A percentile compares a stretch with the other conserved stretches of the same genome.
Evolutionary conservation across 2,888 invertebrate genomes (phyloP).

Genomic region (Nebria salina): DNA sequence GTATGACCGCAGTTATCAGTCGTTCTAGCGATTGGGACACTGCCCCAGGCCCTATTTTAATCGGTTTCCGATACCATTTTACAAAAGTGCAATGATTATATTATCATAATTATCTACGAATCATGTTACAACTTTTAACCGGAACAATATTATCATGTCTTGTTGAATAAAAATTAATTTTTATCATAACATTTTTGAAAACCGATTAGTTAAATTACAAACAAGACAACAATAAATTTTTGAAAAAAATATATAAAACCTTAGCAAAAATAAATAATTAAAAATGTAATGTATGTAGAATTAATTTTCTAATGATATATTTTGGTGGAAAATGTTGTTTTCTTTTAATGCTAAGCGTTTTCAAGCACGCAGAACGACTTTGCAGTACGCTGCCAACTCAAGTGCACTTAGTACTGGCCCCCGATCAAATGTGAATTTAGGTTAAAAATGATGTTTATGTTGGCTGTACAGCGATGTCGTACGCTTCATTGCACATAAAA

Average conservation of each 20-base stretch:
- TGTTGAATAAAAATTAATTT: neutral
- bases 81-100: neutral
- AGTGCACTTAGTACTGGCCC: neutral
- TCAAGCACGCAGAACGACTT: neutral
- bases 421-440: conserved; percentile 27
- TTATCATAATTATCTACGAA: neutral
- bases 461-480: neutral
- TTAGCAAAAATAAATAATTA: too few species aligned
- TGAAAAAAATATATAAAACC: too few species aligned
- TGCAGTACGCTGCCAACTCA: neutral
- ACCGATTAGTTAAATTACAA: too few species aligned
- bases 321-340: neutral
- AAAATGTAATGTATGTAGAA: too few species aligned
- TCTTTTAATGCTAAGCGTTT: neutral
- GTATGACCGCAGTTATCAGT: neutral
- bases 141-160: neutral
- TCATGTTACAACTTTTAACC: neutral
- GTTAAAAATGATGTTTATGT: conserved; percentile 39
- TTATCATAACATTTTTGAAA: too few species aligned
- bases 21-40: neutral
- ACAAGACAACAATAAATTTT: too few species aligned
- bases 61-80: neutral
- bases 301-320: neutral
- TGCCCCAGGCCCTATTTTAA: neutral
- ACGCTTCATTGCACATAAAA: conserved; percentile 22